These are phyloP conservation scores for Eupithecia exiguata DNA, from an alignment of 2,888 invertebrate species.

Conservation along the genomic window DNA sequence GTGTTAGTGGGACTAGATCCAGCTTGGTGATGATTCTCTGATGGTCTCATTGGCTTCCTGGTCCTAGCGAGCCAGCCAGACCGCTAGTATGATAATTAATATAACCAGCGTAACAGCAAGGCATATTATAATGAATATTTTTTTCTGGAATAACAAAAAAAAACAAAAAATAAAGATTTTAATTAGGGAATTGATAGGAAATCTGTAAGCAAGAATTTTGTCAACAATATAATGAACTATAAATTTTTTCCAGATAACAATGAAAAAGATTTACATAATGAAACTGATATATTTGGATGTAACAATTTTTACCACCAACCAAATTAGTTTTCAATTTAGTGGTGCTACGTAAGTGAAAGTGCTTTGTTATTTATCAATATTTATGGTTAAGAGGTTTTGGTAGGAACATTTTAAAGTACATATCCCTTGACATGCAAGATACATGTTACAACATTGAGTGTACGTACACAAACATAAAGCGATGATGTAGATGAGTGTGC, in stretches of 20 bases:
- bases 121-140: slow-evolving; percentile 94
- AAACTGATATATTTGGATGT: background rate
- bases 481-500: slow-evolving; percentile 11
- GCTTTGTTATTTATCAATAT: slow-evolving; percentile 1
- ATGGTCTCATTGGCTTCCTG: slow-evolving; percentile 53
- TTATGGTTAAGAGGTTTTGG: background rate
- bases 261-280: background rate
- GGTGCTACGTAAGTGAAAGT: background rate
- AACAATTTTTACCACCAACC: background rate
- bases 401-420: background rate
- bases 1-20: slow-evolving; percentile 19
- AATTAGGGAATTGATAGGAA: background rate
- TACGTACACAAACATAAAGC: slow-evolving; percentile 4
- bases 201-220: background rate
- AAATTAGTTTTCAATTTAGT: slow-evolving; percentile 1
- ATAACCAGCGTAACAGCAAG: slow-evolving; percentile 90
- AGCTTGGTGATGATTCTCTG: slow-evolving; percentile 45
- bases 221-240: background rate
- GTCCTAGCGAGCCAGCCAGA: slow-evolving; percentile 60
- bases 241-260: background rate
- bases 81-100: slow-evolving; percentile 88
- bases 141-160: slow-evolving; percentile 90
- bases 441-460: slow-evolving; percentile 6
- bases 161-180: background rate
- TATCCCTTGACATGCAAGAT: background rate